Percentiles rank a stretch among this genome's conserved stretches.
Evolutionary conservation across 2,797 vertebrate species (phyloP).

Genomic region (Odontamblyopus rebecca): DNA sequence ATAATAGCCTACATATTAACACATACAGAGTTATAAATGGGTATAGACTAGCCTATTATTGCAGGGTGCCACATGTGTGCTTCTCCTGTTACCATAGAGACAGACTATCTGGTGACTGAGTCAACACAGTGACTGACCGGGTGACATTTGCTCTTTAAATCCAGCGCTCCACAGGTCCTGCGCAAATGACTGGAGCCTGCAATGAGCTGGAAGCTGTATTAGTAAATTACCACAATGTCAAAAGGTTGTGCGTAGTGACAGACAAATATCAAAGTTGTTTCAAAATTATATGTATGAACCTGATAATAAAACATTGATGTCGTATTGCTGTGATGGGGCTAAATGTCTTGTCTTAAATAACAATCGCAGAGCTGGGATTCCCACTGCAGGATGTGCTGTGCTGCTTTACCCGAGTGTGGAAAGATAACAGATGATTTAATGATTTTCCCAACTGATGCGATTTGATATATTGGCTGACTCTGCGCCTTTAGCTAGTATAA

Average conservation of each 20-base stretch:
- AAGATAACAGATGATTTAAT: slow-evolving; percentile 69
- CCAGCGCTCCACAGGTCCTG: slow-evolving; percentile 47
- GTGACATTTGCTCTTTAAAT: slow-evolving; percentile 72
- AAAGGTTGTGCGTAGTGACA: slow-evolving; percentile 24
- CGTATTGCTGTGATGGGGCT: slow-evolving; percentile 18
- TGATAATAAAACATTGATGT: not conserved
- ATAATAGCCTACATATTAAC: not conserved
- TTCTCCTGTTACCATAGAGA: slow-evolving; percentile 71
- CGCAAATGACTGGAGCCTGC: slow-evolving; percentile 35
- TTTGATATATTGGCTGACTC: slow-evolving; percentile 73
- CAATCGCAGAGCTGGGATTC: slow-evolving; percentile 48
- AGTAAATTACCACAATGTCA: slow-evolving; percentile 39
- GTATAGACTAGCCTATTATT: not conserved
- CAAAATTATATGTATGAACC: slow-evolving; percentile 8
- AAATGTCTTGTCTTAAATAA: slow-evolving; percentile 44
- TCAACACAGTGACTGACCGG: slow-evolving; percentile 61
- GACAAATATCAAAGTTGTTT: not conserved
- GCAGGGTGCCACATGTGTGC: slow-evolving; percentile 40
- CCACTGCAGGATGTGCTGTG: slow-evolving; percentile 29
- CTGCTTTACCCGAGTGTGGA: slow-evolving; percentile 45
- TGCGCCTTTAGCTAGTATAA: slow-evolving; percentile 70
- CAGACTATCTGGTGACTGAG: slow-evolving; percentile 63
- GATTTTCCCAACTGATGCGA: slow-evolving; percentile 71
- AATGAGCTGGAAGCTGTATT: slow-evolving; percentile 39
- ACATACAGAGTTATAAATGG: slow-evolving; percentile 1